phyloP scores from a whole-genome alignment of 2,797 vertebrate genomes.

The Iguana delicatissima region DNA sequence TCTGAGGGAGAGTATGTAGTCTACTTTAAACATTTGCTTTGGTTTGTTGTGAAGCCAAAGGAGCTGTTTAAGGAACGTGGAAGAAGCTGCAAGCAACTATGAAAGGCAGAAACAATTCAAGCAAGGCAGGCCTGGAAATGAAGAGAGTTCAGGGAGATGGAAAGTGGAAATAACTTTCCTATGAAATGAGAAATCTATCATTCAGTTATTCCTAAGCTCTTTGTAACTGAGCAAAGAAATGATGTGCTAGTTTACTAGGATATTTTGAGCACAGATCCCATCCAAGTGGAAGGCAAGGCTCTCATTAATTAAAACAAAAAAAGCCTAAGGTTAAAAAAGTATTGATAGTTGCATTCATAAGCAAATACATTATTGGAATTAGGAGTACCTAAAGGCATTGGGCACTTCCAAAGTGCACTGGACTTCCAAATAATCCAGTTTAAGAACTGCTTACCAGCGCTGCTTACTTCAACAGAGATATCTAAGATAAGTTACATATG shows the following conservation, averaged over 20 bases:
- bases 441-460: background rate
- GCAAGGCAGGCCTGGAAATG: conserved; percentile 25
- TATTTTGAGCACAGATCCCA: background rate
- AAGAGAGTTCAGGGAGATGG: background rate
- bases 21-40: conserved; percentile 66
- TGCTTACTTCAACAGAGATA: background rate
- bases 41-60: conserved; percentile 57
- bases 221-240: conserved; percentile 35
- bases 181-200: conserved; percentile 18
- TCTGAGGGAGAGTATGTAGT: conserved; percentile 52
- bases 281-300: background rate
- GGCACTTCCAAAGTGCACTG: background rate
- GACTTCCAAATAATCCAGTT: background rate
- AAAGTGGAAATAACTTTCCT: conserved; percentile 38
- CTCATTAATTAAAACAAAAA: background rate
- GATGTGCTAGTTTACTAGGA: background rate
- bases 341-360: background rate
- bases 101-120: conserved; percentile 28
- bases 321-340: background rate
- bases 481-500: background rate
- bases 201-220: conserved; percentile 18
- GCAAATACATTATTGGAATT: background rate
- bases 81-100: conserved; percentile 23
- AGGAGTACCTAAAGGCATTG: background rate
- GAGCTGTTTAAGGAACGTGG: conserved; percentile 33